A percentile compares a stretch with the other conserved stretches of the same genome.
These are phyloP conservation scores for Unio delphinus DNA, from an alignment of 2,888 invertebrate species.

Conservation along the genomic window DNA sequence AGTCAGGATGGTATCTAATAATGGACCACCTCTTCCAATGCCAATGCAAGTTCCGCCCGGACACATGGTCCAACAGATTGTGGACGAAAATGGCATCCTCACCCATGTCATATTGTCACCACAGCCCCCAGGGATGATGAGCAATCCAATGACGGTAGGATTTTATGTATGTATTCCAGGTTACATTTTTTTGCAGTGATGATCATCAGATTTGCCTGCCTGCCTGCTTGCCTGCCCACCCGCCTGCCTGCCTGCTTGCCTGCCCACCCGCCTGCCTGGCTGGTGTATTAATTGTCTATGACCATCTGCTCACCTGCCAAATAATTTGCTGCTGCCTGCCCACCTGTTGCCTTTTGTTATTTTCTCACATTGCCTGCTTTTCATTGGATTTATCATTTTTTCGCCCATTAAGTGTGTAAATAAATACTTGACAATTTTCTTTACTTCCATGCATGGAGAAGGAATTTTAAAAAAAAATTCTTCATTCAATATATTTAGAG, in stretches of 20 bases:
- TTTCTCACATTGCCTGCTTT: too few relatives aligned
- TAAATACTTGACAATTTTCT: too few relatives aligned
- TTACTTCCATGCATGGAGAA: too few relatives aligned
- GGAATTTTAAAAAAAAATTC: too few relatives aligned
- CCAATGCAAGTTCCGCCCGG: constrained; percentile 93
- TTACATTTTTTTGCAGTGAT: constrained; percentile 73
- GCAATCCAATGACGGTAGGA: constrained; percentile 65
- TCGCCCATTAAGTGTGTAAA: too few relatives aligned
- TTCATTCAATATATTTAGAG: too few relatives aligned
- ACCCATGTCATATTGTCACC: constrained; percentile 92
- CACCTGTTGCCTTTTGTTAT: too few relatives aligned
- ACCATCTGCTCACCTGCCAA: too few relatives aligned
- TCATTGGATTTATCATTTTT: too few relatives aligned
- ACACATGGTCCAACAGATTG: constrained; percentile 91
- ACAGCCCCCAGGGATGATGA: constrained; percentile 64
- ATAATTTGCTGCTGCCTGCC: too few relatives aligned
- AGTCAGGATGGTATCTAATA: constrained; percentile 88
- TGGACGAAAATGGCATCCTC: constrained; percentile 90
- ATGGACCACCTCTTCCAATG: constrained; percentile 85
- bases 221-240: constrained; percentile 4
- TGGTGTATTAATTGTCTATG: too few relatives aligned
- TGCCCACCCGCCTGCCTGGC: constrained; percentile 3
- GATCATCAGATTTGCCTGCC: constrained; percentile 74
- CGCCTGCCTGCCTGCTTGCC: constrained; percentile 5
- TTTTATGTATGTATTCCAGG: constrained; percentile 62